Base-by-base conservation (phyloP, 2,113 vertebrate genomes). In the Passer montanus region DNA sequence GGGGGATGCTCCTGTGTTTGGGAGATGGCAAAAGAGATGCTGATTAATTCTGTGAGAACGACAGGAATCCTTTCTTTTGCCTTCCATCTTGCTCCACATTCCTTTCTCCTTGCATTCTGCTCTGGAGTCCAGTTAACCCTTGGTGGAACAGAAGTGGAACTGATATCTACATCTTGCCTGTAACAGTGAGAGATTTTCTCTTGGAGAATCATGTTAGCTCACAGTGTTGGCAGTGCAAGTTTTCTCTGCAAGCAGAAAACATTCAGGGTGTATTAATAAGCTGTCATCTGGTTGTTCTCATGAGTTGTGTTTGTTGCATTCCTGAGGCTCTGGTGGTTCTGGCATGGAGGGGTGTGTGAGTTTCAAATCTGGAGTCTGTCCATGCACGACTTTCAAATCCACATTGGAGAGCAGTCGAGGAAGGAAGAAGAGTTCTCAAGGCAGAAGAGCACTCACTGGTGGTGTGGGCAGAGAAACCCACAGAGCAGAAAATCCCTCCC, bases 291-390 rank as follows among this genome's bases (percentile, higher is more conserved):
- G 50, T 55, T 93, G 75, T 91, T 94, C 83, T 52, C 55, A 44
- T 80, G 75, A 80, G 60, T 19, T 73, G 46, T 96, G 70, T 89
- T 94, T 82, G 68, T 77, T 84, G 63, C 47, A 47, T 86, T 94
- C 67, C 90, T 22, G 52, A 90, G 92, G 82, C 93, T 93, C 39
- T 77, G 75, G 30, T 89, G 43, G 33, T 87, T 89, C 84, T 96
- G 94, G 94, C 92, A 81, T 88, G 79, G 64, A 80, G 72, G 88
- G 31, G 68, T 93, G 41, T 15, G 53, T 74, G 88, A 88, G 85
- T 84, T 93, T 92, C 50, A 77, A 85, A 83, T 88, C 90, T 96
- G 96, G 96, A 95, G 59, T 77, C 67, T 64, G 67, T 91, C 94
- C 92, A 91, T 90, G 82, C 92, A 92, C 41, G 60, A 96, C 85